These are phyloP conservation scores for Leptosomus discolor DNA, from an alignment of 2,113 vertebrate genomes.

Conservation along the genomic window DNA sequence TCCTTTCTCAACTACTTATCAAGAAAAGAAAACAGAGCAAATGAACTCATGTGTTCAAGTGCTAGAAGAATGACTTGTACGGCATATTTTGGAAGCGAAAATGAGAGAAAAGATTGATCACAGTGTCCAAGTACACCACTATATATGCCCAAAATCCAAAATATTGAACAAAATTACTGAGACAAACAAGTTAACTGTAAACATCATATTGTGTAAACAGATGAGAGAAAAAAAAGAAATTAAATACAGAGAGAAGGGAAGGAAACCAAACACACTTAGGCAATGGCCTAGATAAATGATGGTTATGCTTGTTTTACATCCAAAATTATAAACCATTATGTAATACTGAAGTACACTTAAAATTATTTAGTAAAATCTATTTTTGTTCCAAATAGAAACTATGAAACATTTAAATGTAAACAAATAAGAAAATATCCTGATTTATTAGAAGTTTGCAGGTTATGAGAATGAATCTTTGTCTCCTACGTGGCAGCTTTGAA, in stretches of 20 bases:
- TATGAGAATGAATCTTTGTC: neutral
- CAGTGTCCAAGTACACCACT: neutral
- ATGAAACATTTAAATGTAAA: neutral
- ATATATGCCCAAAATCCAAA: neutral
- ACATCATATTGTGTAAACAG: neutral
- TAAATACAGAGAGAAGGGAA: neutral
- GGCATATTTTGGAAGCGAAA: neutral
- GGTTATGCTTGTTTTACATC: neutral
- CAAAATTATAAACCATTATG: neutral
- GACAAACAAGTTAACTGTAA: neutral
- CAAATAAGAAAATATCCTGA: neutral
- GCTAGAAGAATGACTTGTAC: neutral
- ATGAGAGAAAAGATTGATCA: neutral
- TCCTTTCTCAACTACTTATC: neutral
- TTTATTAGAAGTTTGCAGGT: neutral
- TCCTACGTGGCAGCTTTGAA: neutral
- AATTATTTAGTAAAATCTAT: neutral
- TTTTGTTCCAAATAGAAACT: neutral
- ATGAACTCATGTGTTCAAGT: neutral
- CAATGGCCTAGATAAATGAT: neutral
- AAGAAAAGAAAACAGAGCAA: neutral
- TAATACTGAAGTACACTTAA: neutral
- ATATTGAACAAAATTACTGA: neutral
- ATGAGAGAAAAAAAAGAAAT: neutral
- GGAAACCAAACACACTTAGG: neutral